Conservation (phyloP, 2,113 vertebrate species). For the Solea senegalensis region DNA sequence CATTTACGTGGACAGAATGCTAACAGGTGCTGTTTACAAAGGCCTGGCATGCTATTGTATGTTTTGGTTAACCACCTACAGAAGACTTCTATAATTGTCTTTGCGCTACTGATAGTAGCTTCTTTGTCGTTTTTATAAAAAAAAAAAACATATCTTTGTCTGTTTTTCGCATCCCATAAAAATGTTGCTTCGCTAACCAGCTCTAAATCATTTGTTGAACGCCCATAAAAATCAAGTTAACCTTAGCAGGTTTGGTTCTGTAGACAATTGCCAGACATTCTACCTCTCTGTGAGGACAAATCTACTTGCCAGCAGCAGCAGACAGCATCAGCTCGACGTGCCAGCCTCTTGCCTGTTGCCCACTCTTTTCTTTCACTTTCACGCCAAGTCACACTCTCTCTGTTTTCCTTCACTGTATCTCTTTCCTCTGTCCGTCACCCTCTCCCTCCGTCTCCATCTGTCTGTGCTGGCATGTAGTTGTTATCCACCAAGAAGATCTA, state of each 20-base stretch:
- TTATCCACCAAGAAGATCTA: constrained; percentile 33
- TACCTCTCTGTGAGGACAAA: constrained; percentile 40
- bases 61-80: neutral
- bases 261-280: constrained; percentile 38
- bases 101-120: neutral
- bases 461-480: constrained; percentile 44
- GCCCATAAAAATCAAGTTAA: constrained; percentile 36
- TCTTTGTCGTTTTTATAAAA: too few relatives aligned
- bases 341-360: constrained; percentile 33
- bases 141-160: neutral
- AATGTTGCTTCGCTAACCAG: neutral
- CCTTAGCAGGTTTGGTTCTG: constrained; percentile 29
- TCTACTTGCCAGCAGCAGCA: constrained; percentile 55
- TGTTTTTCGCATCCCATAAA: neutral
- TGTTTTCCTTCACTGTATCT: constrained; percentile 9
- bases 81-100: neutral
- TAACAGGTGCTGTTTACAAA: constrained; percentile 16
- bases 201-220: constrained; percentile 35
- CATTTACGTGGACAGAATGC: constrained; percentile 9
- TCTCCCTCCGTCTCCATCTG: constrained; percentile 56
- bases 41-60: neutral
- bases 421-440: constrained; percentile 10
- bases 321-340: constrained; percentile 59
- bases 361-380: constrained; percentile 9
- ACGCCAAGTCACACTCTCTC: constrained; percentile 7